Evolutionary conservation across 2,113 vertebrate species (phyloP).

Genomic region (Pygoscelis antarcticus): DNA sequence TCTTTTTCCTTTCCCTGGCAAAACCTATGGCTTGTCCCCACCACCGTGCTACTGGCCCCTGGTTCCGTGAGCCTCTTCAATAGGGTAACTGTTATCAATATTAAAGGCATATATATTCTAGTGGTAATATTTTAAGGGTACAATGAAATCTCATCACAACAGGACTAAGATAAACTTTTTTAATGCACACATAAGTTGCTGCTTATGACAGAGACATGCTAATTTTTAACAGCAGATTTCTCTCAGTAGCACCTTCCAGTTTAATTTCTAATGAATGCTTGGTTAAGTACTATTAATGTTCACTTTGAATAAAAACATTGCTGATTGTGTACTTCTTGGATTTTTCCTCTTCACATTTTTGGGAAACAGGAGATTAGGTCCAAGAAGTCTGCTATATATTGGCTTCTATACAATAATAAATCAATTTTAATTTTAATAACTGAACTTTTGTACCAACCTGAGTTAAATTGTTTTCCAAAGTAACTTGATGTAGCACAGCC

Average conservation of each 20-base stretch:
- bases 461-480: background rate
- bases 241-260: background rate
- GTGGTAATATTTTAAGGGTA: background rate
- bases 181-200: background rate
- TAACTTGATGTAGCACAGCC: background rate
- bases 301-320: background rate
- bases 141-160: background rate
- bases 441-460: background rate
- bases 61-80: background rate
- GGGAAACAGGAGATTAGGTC: background rate
- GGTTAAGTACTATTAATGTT: background rate
- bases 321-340: background rate
- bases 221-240: background rate
- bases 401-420: background rate
- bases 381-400: background rate
- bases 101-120: background rate
- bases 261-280: background rate
- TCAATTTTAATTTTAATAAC: background rate
- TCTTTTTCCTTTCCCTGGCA: background rate
- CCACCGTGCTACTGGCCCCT: background rate
- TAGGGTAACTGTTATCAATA: background rate
- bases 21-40: background rate
- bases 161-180: background rate
- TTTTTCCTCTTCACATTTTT: background rate
- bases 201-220: background rate